These are phyloP conservation scores for Peromyscus leucopus DNA, from an alignment of 2,113 vertebrate genomes.

Conservation along the genomic window DNA sequence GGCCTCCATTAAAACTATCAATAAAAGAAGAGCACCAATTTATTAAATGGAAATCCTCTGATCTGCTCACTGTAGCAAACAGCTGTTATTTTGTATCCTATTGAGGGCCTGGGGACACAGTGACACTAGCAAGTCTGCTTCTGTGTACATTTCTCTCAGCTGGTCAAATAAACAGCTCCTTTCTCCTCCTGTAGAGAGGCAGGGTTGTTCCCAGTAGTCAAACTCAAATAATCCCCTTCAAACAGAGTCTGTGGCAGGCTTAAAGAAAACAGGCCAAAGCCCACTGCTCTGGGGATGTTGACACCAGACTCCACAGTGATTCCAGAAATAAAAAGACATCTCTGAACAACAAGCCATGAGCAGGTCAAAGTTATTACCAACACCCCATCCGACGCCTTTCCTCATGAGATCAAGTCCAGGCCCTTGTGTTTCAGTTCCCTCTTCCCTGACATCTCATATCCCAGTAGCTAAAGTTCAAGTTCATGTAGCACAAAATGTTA, in stretches of 20 bases:
- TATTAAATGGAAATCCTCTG: slow-evolving; percentile 79
- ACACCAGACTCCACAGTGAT: background rate
- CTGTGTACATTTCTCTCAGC: slow-evolving; percentile 74
- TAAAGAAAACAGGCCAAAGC: slow-evolving; percentile 68
- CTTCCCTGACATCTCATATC: background rate
- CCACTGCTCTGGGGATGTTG: slow-evolving; percentile 32
- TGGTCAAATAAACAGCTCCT: slow-evolving; percentile 81
- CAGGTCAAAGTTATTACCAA: slow-evolving; percentile 56
- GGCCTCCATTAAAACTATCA: slow-evolving; percentile 68
- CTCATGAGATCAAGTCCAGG: background rate
- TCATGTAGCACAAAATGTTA: slow-evolving; percentile 34
- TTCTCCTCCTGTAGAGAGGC: slow-evolving; percentile 67
- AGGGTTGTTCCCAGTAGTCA: slow-evolving; percentile 70
- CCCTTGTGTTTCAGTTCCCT: background rate
- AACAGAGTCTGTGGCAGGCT: slow-evolving; percentile 80
- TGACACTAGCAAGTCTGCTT: slow-evolving; percentile 69
- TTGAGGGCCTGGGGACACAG: slow-evolving; percentile 62
- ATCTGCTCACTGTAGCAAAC: slow-evolving; percentile 78
- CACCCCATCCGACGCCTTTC: background rate
- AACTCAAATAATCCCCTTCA: slow-evolving; percentile 79
- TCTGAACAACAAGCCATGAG: slow-evolving; percentile 52
- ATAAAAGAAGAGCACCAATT: slow-evolving; percentile 68
- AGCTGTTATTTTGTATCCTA: slow-evolving; percentile 76
- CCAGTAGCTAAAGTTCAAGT: slow-evolving; percentile 29
- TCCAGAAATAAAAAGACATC: slow-evolving; percentile 53